Percentiles rank a stretch among this genome's conserved stretches.
Conservation (phyloP, 2,113 vertebrate species). For the Nibea coibor region DNA sequence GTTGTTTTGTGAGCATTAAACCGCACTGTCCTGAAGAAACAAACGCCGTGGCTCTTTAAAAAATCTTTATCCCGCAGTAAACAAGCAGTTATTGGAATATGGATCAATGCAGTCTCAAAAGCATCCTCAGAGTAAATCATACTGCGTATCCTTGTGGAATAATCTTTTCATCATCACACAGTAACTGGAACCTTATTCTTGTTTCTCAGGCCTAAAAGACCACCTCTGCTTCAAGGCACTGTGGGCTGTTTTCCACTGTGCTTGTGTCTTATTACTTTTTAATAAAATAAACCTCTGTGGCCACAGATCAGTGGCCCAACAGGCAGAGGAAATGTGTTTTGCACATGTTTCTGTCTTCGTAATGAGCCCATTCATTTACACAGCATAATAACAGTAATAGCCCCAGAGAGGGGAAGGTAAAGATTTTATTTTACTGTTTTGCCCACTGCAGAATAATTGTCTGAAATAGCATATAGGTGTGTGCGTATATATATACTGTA, state of each 20-base stretch:
- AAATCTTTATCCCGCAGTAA: slow-evolving; percentile 14
- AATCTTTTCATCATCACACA: slow-evolving; percentile 21
- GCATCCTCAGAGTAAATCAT: slow-evolving; percentile 18
- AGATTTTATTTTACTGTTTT: slow-evolving; percentile 4
- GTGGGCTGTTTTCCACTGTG: slow-evolving; percentile 11
- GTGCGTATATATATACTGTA: too few species aligned
- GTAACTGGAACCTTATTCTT: slow-evolving; percentile 2
- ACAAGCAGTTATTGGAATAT: slow-evolving; percentile 30
- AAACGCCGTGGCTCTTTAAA: not conserved
- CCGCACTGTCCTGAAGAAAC: not conserved
- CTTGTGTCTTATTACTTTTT: slow-evolving; percentile 54
- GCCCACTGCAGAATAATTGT: not conserved
- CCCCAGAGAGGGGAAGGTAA: slow-evolving; percentile 3
- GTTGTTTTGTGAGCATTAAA: slow-evolving; percentile 29
- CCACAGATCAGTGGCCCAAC: slow-evolving; percentile 39
- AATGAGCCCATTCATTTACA: slow-evolving; percentile 58
- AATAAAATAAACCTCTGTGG: slow-evolving; percentile 55
- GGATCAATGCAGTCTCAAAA: slow-evolving; percentile 30
- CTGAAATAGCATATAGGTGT: not conserved
- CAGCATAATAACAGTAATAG: slow-evolving; percentile 17
- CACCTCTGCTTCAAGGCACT: not conserved
- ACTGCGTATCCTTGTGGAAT: not conserved
- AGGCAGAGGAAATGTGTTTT: slow-evolving; percentile 44
- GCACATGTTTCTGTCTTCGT: slow-evolving; percentile 60
- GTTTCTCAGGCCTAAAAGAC: not conserved